Base-by-base conservation (phyloP, 2,797 vertebrate genomes). In the Amblyopsis hoosieri region DNA sequence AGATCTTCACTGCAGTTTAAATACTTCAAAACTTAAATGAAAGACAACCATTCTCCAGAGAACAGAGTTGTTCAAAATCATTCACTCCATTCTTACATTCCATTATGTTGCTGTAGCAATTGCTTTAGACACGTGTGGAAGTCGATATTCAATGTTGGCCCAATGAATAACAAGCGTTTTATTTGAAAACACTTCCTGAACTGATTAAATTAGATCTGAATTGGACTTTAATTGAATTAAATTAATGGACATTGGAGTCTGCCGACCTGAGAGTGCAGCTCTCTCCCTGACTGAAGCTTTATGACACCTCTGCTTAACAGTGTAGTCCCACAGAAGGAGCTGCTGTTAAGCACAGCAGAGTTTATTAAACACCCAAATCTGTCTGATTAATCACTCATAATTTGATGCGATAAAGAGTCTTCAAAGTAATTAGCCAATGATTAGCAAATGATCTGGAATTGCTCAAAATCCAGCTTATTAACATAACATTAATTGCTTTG, bases 401-500 rank as follows among this genome's bases (percentile, higher is more conserved):
- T 83, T 61, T 77, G 76, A 86, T 69, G 76, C 73, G 62, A 79
- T 71, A 63, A 80, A 81, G 83, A 85, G 69, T 82, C 67, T 1
- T 67, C 76, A 62, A 15, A 56, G 85, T 89, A 91, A 91, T 91
- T 90, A 92, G 81, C 67, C 1, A 69, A 82, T 84, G 83, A 91
- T 91, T 90, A 90, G 85, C 74, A 68, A 86, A 85, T 80, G 81
- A 87, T 84, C 72, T 71, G 75, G 80, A 90, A 91, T 89, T 82
- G 84, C 81, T 81, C 54, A 75, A 83, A 91, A 87, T 91, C 81
- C 52, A 73, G 85, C 79, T 90, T 86, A 92, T 91, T 91, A 91
- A 78, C 88, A 87, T 84, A 87, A 79, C 90, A 88, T 86, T 82
- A 91, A 91, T 85, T 80, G 90, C 88, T 90, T 88, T 91, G 90